phyloP scores from a whole-genome alignment of 2,888 invertebrate genomes.

The Chalcis sispes region DNA sequence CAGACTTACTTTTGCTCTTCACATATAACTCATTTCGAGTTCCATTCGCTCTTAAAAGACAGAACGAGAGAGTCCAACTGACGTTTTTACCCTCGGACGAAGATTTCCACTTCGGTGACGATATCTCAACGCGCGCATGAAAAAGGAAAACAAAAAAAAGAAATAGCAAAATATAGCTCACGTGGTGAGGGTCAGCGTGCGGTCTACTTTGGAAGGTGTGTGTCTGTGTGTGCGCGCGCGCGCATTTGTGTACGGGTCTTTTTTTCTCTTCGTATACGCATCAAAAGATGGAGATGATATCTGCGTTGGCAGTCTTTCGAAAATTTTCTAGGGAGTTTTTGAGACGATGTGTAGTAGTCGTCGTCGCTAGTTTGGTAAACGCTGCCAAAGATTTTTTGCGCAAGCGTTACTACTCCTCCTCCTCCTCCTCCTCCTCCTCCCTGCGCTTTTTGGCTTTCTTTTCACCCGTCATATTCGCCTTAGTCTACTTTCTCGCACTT shows the following conservation, averaged over 20 bases:
- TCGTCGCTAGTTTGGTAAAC: too few species aligned
- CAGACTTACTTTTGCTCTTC: too few species aligned
- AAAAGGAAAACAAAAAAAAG: constrained; percentile 19
- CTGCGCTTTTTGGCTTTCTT: constrained; percentile 30
- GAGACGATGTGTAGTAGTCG: too few species aligned
- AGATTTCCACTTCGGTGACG: constrained; percentile 23
- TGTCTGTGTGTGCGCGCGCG: constrained; percentile 25
- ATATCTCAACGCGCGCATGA: constrained; percentile 32
- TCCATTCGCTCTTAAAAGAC: too few species aligned
- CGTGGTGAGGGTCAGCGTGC: constrained; percentile 16
- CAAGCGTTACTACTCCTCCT: background rate
- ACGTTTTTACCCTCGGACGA: background rate
- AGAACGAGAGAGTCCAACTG: too few species aligned
- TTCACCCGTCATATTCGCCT: constrained; percentile 50
- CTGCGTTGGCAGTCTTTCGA: constrained; percentile 50
- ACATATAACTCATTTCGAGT: too few species aligned
- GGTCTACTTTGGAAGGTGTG: constrained; percentile 26
- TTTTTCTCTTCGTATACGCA: background rate
- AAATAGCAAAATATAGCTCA: constrained; percentile 49
- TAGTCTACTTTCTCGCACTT: constrained; percentile 46
- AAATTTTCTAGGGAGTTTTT: constrained; percentile 37
- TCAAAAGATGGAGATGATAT: constrained; percentile 9
- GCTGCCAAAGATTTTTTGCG: constrained; percentile 34
- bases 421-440: background rate
- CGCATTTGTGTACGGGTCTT: background rate